Evolutionary conservation across 1,140 invertebrate species (phyloP).

Genomic region (Gryllus bimaculatus): DNA sequence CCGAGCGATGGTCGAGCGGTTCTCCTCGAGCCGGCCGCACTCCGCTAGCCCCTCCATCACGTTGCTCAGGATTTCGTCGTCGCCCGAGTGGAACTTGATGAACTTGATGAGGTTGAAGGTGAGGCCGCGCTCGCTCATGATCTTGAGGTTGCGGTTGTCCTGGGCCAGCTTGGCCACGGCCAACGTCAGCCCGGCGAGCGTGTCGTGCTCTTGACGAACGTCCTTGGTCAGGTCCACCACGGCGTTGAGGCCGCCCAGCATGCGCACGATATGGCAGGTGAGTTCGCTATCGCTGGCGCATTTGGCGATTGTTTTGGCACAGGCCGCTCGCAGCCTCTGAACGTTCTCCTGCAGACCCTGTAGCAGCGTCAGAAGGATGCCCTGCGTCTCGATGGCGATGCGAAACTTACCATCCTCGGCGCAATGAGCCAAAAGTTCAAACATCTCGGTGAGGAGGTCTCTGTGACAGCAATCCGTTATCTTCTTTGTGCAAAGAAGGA

Average conservation of each 20-base stretch:
- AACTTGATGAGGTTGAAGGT: no score
- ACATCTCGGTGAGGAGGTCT: no score
- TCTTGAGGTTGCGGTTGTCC: not conserved
- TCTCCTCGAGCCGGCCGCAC: not conserved
- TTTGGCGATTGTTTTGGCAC: not conserved
- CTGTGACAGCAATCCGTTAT: no score
- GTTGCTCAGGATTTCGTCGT: not conserved
- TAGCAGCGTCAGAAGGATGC: not conserved
- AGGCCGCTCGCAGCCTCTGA: not conserved
- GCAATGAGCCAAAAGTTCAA: no score
- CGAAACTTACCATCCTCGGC: not conserved
- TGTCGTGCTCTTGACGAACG: not conserved
- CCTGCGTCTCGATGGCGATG: not conserved
- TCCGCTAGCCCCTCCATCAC: not conserved
- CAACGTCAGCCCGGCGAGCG: not conserved
- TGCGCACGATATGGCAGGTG: not conserved
- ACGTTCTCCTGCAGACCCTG: not conserved
- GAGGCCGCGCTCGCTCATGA: not conserved
- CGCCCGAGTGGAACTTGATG: no score
- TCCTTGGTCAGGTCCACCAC: not conserved
- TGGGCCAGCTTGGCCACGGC: not conserved
- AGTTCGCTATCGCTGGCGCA: not conserved
- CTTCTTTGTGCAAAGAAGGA: no score
- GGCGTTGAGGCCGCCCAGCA: not conserved
- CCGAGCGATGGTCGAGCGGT: not conserved